These are phyloP conservation scores for Leptinotarsa tumamoca DNA, from an alignment of 2,888 invertebrate genomes.

Conservation along the genomic window DNA sequence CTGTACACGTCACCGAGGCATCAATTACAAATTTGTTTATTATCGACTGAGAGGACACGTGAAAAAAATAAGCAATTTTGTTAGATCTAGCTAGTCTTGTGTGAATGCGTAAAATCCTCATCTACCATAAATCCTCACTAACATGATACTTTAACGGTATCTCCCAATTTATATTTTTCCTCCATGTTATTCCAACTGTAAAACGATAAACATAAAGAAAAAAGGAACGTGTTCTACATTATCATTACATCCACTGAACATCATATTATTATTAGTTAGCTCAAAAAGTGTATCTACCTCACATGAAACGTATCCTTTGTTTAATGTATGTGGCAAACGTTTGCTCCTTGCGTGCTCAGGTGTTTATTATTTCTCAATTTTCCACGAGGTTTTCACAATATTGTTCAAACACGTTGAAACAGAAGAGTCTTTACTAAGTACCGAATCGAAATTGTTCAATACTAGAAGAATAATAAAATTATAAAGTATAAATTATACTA, in stretches of 20 bases:
- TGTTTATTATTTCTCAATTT: slow-evolving; percentile 8
- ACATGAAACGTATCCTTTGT: neutral
- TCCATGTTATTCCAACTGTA: slow-evolving; percentile 11
- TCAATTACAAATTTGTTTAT: neutral
- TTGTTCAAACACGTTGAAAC: neutral
- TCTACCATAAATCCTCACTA: neutral
- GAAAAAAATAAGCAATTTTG: neutral
- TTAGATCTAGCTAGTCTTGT: neutral
- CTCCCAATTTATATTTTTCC: neutral
- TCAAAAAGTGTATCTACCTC: slow-evolving; percentile 14
- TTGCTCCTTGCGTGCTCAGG: slow-evolving; percentile 1
- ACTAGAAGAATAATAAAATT: neutral
- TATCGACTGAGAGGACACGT: neutral
- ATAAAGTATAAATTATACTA: no score
- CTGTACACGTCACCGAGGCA: neutral
- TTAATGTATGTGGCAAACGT: neutral
- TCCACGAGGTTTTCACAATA: slow-evolving; percentile 10
- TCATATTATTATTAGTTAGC: slow-evolving; percentile 14
- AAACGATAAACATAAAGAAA: slow-evolving; percentile 13
- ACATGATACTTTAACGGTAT: slow-evolving; percentile 12
- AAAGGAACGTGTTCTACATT: slow-evolving; percentile 6
- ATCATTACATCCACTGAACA: neutral
- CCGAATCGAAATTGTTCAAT: neutral
- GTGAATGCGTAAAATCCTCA: neutral
- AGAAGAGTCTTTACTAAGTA: neutral